Percentiles rank a stretch among this genome's conserved stretches.
Evolutionary conservation across 1,140 invertebrate genomes (phyloP).

Genomic region (Drosophila kikkawai): DNA sequence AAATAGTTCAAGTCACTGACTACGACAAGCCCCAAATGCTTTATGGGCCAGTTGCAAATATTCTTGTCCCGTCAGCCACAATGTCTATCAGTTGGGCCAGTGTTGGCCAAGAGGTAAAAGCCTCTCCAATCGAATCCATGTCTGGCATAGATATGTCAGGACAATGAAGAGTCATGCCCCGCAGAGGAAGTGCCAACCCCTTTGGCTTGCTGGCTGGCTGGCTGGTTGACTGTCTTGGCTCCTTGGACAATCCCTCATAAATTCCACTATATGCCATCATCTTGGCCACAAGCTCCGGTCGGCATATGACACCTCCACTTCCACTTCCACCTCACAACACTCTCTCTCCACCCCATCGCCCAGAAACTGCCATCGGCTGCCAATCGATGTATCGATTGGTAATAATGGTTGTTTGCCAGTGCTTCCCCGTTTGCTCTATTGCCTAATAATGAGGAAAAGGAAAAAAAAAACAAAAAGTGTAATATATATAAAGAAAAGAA

Average conservation of each 20-base stretch:
- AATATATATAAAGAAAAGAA: slow-evolving; percentile 3
- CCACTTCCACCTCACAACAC: neutral
- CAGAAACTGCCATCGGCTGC: neutral
- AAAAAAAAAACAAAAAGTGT: neutral
- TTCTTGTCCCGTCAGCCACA: slow-evolving; percentile 1
- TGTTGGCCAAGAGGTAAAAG: neutral
- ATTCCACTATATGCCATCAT: slow-evolving; percentile 38
- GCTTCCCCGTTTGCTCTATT: slow-evolving; percentile 15
- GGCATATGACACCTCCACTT: slow-evolving; percentile 30
- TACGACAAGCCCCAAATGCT: slow-evolving; percentile 5
- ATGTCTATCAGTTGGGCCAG: neutral
- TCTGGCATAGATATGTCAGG: slow-evolving; percentile 43
- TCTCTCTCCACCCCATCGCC: neutral
- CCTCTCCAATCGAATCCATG: slow-evolving; percentile 15
- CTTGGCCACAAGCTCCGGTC: slow-evolving; percentile 17
- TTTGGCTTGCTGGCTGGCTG: neutral
- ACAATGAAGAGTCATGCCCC: slow-evolving; percentile 27
- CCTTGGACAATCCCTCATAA: slow-evolving; percentile 38
- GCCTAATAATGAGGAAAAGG: slow-evolving; percentile 31
- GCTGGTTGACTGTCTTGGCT: neutral
- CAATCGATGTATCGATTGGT: slow-evolving; percentile 74
- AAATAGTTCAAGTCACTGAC: slow-evolving; percentile 6
- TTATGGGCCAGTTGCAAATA: slow-evolving; percentile 16
- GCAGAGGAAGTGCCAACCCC: slow-evolving; percentile 2
- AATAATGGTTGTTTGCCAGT: slow-evolving; percentile 55